Evolutionary conservation across 2,797 vertebrate genomes (phyloP), one percentile per base, ranked within the genome.

Genomic region (Enteromius treurensis): DNA sequence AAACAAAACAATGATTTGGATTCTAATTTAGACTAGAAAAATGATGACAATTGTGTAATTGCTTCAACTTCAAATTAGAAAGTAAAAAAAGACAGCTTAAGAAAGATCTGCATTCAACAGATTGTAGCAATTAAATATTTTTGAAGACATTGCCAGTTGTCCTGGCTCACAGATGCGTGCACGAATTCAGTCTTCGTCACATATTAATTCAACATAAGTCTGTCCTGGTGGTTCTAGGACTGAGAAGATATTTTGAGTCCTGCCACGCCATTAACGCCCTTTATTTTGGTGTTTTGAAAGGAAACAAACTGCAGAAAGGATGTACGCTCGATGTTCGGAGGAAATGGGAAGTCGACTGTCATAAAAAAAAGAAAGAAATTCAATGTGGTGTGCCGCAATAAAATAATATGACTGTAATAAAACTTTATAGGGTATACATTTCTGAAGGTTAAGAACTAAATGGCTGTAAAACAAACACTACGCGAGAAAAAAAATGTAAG

Each of bases 391-490:
- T 87, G 94, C 95, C 88, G 96, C 96, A 96, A 96, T 99, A 98
- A 99, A 99, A 98, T 94, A 96, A 98, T 98, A 99, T 98, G 97
- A 97, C 96, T 94, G 96, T 96, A 95, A 96, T 99, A 98, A 99
- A 99, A 98, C 93, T 99, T 99, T 98, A 99, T 98, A 96, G 98
- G 95, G 96, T 97, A 97, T 97, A 97, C 94, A 98, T 98, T 97
- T 98, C 94, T 97, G 96, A 98, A 99, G 97, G 97, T 98, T 98
- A 97, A 97, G 96, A 97, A 97, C 96, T 97, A 95, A 97, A 95
- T 95, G 96, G 96, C 96, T 97, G 96, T 96, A 97, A 98, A 97
- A 95, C 96, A 98, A 98, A 98, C 96, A 96, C 91, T 82, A 67
- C 82, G 82, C 81, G 82, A 87, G 69, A 86, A 82, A 85, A 83